A percentile compares a stretch with the other conserved stretches of the same genome.
Conservation (phyloP, 37 sponge, comb jelly and placozoan species). For the Chondrosia reniformis region DNA sequence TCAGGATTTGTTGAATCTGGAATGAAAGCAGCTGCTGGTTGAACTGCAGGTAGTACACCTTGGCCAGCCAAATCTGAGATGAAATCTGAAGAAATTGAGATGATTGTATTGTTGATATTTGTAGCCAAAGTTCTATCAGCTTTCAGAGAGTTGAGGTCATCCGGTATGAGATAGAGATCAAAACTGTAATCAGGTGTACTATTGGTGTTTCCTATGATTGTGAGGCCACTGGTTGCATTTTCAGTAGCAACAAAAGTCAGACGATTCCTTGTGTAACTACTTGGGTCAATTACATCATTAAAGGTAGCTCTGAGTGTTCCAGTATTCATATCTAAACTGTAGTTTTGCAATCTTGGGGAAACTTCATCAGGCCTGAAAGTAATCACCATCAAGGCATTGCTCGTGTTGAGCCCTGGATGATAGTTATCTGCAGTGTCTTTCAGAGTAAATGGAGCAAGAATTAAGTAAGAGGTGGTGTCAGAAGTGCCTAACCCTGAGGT, state of each 20-base stretch:
- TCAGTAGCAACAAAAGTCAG: constrained; percentile 5
- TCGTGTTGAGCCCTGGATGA: constrained; percentile 17
- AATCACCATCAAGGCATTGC: constrained; percentile 5
- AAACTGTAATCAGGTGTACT: constrained; percentile 58
- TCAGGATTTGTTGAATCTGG: constrained; percentile 60
- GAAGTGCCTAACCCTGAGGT: constrained; percentile 32
- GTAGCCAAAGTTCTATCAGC: constrained; percentile 56
- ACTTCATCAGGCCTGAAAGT: constrained; percentile 51
- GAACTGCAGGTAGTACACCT: constrained; percentile 31
- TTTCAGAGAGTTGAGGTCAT: constrained; percentile 81
- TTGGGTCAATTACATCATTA: constrained; percentile 61
- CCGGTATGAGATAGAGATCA: constrained; percentile 26
- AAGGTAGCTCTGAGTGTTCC: constrained; percentile 53
- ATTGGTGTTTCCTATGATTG: constrained; percentile 50
- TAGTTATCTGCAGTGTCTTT: constrained; percentile 61
- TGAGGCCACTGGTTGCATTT: background rate
- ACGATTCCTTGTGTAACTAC: constrained; percentile 28
- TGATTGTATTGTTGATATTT: constrained; percentile 34
- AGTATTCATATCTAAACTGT: constrained; percentile 67
- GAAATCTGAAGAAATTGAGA: constrained; percentile 67
- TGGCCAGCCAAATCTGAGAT: constrained; percentile 59
- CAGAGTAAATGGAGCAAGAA: constrained; percentile 36
- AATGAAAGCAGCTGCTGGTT: constrained; percentile 35
- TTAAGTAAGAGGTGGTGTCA: constrained; percentile 44
- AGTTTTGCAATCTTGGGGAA: constrained; percentile 52